phyloP scores from a whole-genome alignment of 1,140 invertebrate species.

The Carcinoscorpius rotundicauda region DNA sequence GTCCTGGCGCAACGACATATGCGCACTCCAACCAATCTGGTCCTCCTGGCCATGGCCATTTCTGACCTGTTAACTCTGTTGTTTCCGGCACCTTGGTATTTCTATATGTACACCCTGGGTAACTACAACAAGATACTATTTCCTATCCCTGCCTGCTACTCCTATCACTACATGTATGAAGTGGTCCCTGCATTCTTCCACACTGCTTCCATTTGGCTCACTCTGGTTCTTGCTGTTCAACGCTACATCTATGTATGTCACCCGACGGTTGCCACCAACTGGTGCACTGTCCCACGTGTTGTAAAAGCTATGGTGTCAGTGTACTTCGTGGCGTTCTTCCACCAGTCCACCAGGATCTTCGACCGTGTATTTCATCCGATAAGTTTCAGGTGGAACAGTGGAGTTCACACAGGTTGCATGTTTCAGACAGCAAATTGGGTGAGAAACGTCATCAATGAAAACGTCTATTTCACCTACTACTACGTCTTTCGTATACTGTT shows the following conservation, averaged over 20 bases:
- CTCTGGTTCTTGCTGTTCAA: slow-evolving; percentile 71
- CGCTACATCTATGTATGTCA: slow-evolving; percentile 86
- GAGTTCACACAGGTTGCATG: slow-evolving; percentile 24
- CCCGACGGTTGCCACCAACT: slow-evolving; percentile 63
- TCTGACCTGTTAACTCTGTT: slow-evolving; percentile 84
- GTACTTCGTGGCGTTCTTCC: slow-evolving; percentile 55
- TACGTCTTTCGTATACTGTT: slow-evolving; percentile 76
- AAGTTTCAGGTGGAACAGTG: slow-evolving; percentile 47
- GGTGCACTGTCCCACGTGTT: slow-evolving; percentile 74
- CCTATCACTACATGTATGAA: slow-evolving; percentile 56
- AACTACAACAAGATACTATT: slow-evolving; percentile 64
- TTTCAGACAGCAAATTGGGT: slow-evolving; percentile 47
- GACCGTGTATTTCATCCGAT: slow-evolving; percentile 43
- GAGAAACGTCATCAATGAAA: slow-evolving; percentile 41
- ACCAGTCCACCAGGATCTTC: slow-evolving; percentile 64
- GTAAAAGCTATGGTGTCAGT: slow-evolving; percentile 61
- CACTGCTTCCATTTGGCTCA: slow-evolving; percentile 84
- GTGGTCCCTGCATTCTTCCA: slow-evolving; percentile 71
- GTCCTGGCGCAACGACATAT: slow-evolving; percentile 50
- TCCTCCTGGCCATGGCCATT: slow-evolving; percentile 71
- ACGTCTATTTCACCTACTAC: slow-evolving; percentile 66
- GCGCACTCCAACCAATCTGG: slow-evolving; percentile 52
- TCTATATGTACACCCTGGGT: slow-evolving; percentile 77
- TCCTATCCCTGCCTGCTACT: slow-evolving; percentile 58
- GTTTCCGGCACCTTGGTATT: slow-evolving; percentile 63